Evolutionary conservation across 2,888 invertebrate genomes (phyloP), one percentile per base, ranked within the genome.

Genomic region (Oligia strigilis): DNA sequence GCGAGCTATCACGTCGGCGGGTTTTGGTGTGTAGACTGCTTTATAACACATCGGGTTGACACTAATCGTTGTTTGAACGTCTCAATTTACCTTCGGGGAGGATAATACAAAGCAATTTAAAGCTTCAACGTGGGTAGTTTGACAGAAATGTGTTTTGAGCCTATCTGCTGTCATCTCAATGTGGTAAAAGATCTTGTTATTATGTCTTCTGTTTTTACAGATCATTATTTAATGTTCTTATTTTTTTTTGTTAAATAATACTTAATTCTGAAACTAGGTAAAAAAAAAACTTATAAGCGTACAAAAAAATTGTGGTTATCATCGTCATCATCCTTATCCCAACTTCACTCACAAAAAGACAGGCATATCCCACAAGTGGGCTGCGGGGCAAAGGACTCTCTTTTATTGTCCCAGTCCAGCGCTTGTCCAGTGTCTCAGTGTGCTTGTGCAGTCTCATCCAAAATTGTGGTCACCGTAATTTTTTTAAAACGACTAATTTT

Each of bases 11-110:
- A 29, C 29, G 29, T 29, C 29, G 1, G 29, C 29, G 29, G 29
- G 29, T 29, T 29, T 29, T 29, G 29, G 29, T 29, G 29, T 29
- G 29, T 29, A 29, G 29, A 29, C 29, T 29, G 29, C 29, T 29
- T 29, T 29, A 75, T 74, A 75, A 71, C 23, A 81, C 23, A 40
- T 77, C n/a, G 29, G 46, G 9, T 13, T 75, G 87, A 86, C 85
- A 65, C 55, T 87, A 74, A 86, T 82, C 23, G 77, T 55, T 58
- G 43, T 79, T 74, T n/a, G 78, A 55, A 85, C n/a, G 73, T 73
- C 82, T 77, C 2, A n/a, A 49, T 75, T 79, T 76, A 62, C 78
- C 82, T 84, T 71, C 67, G n/a, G 36, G n/a, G 70, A 66, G 14
- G n/a, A 82, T 82, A n/a, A 69, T 72, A 46, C 58, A 29, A n/a